Base-by-base conservation (phyloP, 2,888 invertebrate genomes). In the Neuroscelio doddi region DNA sequence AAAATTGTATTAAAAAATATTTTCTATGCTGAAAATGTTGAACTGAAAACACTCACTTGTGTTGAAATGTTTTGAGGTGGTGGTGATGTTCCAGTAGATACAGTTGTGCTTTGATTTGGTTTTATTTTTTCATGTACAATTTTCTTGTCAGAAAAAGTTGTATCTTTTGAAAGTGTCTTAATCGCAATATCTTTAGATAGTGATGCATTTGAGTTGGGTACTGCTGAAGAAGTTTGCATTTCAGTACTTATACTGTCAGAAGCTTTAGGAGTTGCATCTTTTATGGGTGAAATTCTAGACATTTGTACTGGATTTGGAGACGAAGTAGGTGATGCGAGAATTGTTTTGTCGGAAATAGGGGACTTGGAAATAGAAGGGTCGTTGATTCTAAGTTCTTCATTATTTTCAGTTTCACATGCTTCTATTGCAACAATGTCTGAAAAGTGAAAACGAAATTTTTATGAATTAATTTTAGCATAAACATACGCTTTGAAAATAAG, bases 21-120 rank as follows among this genome's bases (percentile, higher is more conserved):
- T n/a, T n/a, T n/a, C n/a, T n/a, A n/a, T n/a, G n/a, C n/a, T n/a
- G n/a, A n/a, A 8, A 26, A 7, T 26, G 4, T 26, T 26, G 26
- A 8, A 26, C 26, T 26, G 8, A 8, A 12, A 16, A 39, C 16
- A 21, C 24, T 21, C 83, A 92, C 93, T 89, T 95, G 95, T 16
- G 95, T 95, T 17, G 94, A 93, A 77, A 93, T 94, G 80, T 87
- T 93, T 84, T 95, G 95, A 1, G 95, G 94, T 26, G 94, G 93
- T 36, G 95, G 94, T 26, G 94, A 94, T 26, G 94, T 94, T 59
- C 92, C 93, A 44, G 91, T 93, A 57, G 92, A 92, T 36, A 86
- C 85, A 24, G 85, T 79, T 51, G 53, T 65, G 30, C 64, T 61
- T 56, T 68, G 65, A 27, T 3, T 49, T 30, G 44, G 16, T 2